Percentiles rank a stretch among this genome's conserved stretches.
phyloP scores from a whole-genome alignment of 1,140 invertebrate species.

The Drosophila serrata region DNA sequence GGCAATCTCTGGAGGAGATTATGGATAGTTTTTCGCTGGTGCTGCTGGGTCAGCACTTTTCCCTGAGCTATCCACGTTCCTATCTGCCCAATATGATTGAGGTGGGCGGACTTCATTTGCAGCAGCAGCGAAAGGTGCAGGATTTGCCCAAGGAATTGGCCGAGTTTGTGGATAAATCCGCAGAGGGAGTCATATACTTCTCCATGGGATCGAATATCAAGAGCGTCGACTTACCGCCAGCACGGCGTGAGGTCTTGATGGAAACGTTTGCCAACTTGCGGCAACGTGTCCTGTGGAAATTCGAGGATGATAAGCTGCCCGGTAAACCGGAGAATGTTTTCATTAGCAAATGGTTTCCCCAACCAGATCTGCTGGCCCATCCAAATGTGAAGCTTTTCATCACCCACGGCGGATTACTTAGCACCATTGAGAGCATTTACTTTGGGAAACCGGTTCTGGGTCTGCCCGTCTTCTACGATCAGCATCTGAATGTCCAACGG shows the following conservation, averaged over 20 bases:
- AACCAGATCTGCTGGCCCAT: slow-evolving; percentile 90
- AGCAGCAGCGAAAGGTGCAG: slow-evolving; percentile 76
- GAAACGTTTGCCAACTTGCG: slow-evolving; percentile 86
- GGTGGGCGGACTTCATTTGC: slow-evolving; percentile 86
- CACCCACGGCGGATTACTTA: slow-evolving; percentile 90
- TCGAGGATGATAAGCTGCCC: slow-evolving; percentile 86
- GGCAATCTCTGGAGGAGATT: slow-evolving; percentile 52
- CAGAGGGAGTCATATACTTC: slow-evolving; percentile 89
- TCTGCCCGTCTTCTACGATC: slow-evolving; percentile 90
- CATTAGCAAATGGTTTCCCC: slow-evolving; percentile 89
- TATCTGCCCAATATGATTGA: slow-evolving; percentile 86
- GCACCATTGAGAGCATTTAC: slow-evolving; percentile 90
- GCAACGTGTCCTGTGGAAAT: slow-evolving; percentile 87
- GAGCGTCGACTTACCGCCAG: slow-evolving; percentile 86
- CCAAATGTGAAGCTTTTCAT: slow-evolving; percentile 90
- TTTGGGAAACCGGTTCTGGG: slow-evolving; percentile 90
- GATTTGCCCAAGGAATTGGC: slow-evolving; percentile 81
- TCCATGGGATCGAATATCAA: slow-evolving; percentile 89
- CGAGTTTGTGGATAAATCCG: slow-evolving; percentile 87
- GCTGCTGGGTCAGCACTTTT: slow-evolving; percentile 87
- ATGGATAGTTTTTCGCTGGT: slow-evolving; percentile 86
- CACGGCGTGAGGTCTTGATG: slow-evolving; percentile 86
- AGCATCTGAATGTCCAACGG: slow-evolving; percentile 87
- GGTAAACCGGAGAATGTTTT: slow-evolving; percentile 88
- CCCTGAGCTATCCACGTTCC: slow-evolving; percentile 86